Conservation (phyloP, 2,113 vertebrate genomes). For the Suncus etruscus region DNA sequence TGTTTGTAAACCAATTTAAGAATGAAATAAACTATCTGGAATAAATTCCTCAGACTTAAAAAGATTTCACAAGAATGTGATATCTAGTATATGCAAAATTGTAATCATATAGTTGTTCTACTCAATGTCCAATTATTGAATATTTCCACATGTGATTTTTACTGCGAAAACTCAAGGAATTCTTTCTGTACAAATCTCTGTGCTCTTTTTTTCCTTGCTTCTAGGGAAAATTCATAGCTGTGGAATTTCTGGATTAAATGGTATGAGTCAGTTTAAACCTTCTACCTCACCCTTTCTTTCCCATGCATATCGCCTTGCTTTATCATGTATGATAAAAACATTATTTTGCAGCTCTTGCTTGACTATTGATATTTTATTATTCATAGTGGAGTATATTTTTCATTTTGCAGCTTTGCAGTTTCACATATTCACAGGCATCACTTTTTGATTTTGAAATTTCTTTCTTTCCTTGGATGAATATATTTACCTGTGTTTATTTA, state of each 20-base stretch:
- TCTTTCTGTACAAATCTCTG: slow-evolving; percentile 65
- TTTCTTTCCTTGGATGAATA: slow-evolving; percentile 37
- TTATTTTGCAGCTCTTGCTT: slow-evolving; percentile 39
- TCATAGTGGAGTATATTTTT: slow-evolving; percentile 17
- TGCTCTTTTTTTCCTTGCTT: slow-evolving; percentile 40
- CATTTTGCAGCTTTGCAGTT: slow-evolving; percentile 14
- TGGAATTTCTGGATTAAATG: slow-evolving; percentile 77
- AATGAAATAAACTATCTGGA: background rate
- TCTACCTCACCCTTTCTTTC: background rate
- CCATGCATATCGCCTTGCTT: slow-evolving; percentile 44
- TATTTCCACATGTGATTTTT: slow-evolving; percentile 54
- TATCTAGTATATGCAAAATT: background rate
- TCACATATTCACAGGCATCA: slow-evolving; percentile 34
- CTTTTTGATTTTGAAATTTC: slow-evolving; percentile 39
- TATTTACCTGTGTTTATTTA: slow-evolving; percentile 40
- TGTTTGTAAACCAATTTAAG: slow-evolving; percentile 29
- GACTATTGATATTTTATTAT: slow-evolving; percentile 13
- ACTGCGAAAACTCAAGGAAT: slow-evolving; percentile 54
- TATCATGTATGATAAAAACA: slow-evolving; percentile 42
- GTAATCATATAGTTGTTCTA: background rate
- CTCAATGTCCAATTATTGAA: slow-evolving; percentile 12
- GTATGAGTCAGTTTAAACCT: slow-evolving; percentile 75
- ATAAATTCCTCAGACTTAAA: slow-evolving; percentile 30
- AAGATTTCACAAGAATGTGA: slow-evolving; percentile 3
- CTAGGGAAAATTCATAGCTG: slow-evolving; percentile 62